Evolutionary conservation across 2,113 vertebrate species (phyloP).

Genomic region (Ivindomyrus marchei): DNA sequence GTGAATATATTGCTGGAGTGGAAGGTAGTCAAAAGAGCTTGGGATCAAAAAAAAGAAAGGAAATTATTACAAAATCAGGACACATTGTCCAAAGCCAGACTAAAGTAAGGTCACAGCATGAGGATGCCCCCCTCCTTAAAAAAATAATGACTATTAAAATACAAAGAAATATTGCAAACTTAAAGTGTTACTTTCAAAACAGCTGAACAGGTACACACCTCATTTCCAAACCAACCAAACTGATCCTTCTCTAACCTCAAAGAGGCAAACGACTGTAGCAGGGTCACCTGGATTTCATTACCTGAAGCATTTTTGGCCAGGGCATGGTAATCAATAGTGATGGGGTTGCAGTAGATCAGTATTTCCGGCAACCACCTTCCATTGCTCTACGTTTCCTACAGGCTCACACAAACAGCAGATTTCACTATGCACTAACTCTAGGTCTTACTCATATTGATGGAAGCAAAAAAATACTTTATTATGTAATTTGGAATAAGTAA

Average conservation of each 20-base stretch:
- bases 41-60: background rate
- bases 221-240: background rate
- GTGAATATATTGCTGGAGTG: background rate
- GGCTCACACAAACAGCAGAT: background rate
- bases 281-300: background rate
- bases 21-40: background rate
- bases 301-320: background rate
- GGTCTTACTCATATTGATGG: background rate
- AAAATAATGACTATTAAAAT: background rate
- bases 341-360: background rate
- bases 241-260: background rate
- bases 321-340: background rate
- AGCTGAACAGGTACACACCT: background rate
- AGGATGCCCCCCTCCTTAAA: background rate
- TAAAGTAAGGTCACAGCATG: background rate
- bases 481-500: background rate
- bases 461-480: background rate
- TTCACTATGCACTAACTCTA: background rate
- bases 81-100: background rate
- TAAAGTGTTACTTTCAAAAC: background rate
- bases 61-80: background rate
- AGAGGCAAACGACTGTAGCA: background rate
- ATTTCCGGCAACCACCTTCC: background rate
- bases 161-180: background rate
- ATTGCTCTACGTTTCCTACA: background rate